A percentile compares a stretch with the other conserved stretches of the same genome.
phyloP scores from a whole-genome alignment of 2,888 invertebrate species.

The Lottia gigantea region DNA sequence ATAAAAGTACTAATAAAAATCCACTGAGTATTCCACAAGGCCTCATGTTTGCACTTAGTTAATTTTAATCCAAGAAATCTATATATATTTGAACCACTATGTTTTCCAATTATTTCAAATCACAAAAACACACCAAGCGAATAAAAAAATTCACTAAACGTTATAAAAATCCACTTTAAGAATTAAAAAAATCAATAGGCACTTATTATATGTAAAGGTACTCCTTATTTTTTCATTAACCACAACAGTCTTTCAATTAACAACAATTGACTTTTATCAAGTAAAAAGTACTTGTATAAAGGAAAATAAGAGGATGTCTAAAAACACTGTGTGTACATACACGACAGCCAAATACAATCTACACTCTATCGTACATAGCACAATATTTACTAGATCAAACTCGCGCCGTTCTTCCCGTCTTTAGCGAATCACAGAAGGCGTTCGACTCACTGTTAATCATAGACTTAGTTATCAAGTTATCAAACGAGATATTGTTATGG shows the following conservation, averaged over 20 bases:
- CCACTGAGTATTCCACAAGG: not conserved
- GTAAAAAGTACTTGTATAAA: no score
- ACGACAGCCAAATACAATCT: no score
- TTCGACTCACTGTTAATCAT: not conserved
- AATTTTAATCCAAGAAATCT: no score
- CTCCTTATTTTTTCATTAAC: not conserved
- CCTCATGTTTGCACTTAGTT: not conserved
- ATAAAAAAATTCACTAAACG: no score
- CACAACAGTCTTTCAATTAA: not conserved
- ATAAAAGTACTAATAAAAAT: not conserved
- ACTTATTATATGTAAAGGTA: not conserved
- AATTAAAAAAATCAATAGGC: not conserved
- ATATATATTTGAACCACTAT: no score
- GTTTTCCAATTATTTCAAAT: no score
- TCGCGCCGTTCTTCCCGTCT: not conserved
- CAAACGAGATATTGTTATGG: not conserved
- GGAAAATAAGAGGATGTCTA: no score
- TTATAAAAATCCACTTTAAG: no score
- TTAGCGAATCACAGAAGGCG: conserved; percentile 1
- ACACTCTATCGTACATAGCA: no score
- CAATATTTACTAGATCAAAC: conserved; percentile 1
- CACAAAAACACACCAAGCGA: no score
- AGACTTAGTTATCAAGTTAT: conserved; percentile 2
- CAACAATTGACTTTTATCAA: not conserved
- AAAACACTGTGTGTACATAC: no score